Base-by-base conservation (phyloP, 2,113 vertebrate species). In the Protobothrops flavoviridis region DNA sequence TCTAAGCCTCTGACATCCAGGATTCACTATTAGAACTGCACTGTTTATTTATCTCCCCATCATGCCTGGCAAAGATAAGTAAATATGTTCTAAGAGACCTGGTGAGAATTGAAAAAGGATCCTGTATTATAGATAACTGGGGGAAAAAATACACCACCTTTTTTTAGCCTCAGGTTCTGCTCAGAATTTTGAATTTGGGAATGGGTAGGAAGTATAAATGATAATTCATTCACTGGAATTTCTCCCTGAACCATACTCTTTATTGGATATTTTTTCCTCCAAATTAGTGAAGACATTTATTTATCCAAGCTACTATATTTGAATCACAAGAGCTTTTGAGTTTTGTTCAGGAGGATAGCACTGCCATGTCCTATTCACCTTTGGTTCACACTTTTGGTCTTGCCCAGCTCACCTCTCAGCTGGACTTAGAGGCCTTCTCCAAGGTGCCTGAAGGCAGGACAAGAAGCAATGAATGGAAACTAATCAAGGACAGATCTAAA, bases 1-100 rank as follows among this genome's bases (percentile, higher is more conserved):
- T 52, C 86, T 85, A 93, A 8, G 0, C 57, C 69, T 90, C 91
- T 74, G 90, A 69, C 7, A 26, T 59, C 23, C 29, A 92, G 87
- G 59, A 20, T 92, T 89, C 69, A 93, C 57, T 92, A 94, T 50
- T 2, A 52, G 26, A 74, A 53, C 93, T 93, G 64, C n/a, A 55
- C 1, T 2, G 21, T 81, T 94, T 94, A 92, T 26, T 69, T 64
- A 91, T 91, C 50, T 33, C 6, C 8, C 3, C 64, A 52, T 26
- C 24, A 56, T 87, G 52, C 55, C 55, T 15, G 95, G 88, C 12
- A 87, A 61, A 3, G 1, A 15, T 94, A 81, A 61, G 92, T 29
- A 87, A 94, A 89, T 7, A 50, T 64, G 87, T 17, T 17, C 2
- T 0, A 0, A 17, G 95, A 39, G 86, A 81, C 5, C 13, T 53